Percentiles rank a stretch among this genome's conserved stretches.
Evolutionary conservation across 2,888 invertebrate species (phyloP).

Genomic region (Lordiphosa fenestrarum): DNA sequence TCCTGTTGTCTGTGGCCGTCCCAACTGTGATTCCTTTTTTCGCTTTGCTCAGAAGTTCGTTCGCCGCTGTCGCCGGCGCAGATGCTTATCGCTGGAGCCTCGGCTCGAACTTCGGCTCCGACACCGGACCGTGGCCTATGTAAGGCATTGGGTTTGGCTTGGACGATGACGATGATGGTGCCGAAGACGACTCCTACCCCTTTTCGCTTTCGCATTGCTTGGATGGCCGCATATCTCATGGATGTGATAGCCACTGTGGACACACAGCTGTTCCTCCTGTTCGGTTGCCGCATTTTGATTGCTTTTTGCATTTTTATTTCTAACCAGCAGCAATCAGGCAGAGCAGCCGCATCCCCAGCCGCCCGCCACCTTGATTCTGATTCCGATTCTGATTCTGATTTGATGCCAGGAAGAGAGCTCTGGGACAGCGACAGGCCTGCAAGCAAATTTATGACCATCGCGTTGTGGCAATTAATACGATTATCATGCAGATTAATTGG

Average conservation of each 20-base stretch:
- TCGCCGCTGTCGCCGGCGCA: slow-evolving; percentile 28
- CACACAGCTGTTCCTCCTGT: slow-evolving; percentile 1
- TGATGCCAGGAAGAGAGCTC: slow-evolving; percentile 7
- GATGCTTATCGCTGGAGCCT: slow-evolving; percentile 41
- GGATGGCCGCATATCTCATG: slow-evolving; percentile 1
- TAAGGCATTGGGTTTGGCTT: slow-evolving; percentile 66
- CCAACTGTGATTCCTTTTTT: slow-evolving; percentile 67
- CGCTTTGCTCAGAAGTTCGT: slow-evolving; percentile 31
- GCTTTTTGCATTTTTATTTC: slow-evolving; percentile 31
- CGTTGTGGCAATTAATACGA: slow-evolving; percentile 51
- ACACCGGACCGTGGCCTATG: slow-evolving; percentile 42
- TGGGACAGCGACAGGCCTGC: slow-evolving; percentile 9
- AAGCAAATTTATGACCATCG: slow-evolving; percentile 34
- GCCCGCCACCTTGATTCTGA: slow-evolving; percentile 5
- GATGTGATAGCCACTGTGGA: slow-evolving; percentile 14
- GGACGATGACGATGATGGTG: not conserved
- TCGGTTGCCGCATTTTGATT: slow-evolving; percentile 33
- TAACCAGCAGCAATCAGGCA: slow-evolving; percentile 19
- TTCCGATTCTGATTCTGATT: slow-evolving; percentile 5
- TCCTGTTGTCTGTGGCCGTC: slow-evolving; percentile 59
- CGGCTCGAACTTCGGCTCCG: slow-evolving; percentile 1
- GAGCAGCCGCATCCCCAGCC: slow-evolving; percentile 6
- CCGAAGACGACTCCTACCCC: not conserved
- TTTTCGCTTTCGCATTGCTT: slow-evolving; percentile 41
- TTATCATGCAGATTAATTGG: slow-evolving; percentile 65